Conservation (phyloP, 2,888 invertebrate species). For the Metopia argyrocephala region DNA sequence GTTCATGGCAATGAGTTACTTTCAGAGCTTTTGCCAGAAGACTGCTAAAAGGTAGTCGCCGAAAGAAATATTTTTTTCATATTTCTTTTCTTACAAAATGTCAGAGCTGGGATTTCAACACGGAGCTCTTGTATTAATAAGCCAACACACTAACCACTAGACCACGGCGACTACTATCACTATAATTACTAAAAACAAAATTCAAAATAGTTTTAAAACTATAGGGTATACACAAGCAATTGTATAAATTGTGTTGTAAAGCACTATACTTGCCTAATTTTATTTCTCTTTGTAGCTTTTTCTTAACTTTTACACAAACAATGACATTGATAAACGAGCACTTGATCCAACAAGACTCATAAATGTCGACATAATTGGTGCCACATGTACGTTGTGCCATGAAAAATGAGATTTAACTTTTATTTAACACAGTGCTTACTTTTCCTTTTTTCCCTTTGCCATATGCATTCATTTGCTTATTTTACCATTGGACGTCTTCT, state of each 20-base stretch:
- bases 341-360: conserved; percentile 64
- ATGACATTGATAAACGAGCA: conserved; percentile 63
- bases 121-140: no score
- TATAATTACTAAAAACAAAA: no score
- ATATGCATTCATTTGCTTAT: not conserved
- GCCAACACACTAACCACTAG: no score
- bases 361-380: conserved; percentile 65
- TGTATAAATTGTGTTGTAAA: not conserved
- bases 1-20: no score
- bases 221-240: no score
- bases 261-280: not conserved
- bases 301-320: conserved; percentile 35
- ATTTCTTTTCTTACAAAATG: no score
- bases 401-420: conserved; percentile 63
- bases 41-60: no score
- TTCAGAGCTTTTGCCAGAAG: no score
- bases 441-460: not conserved
- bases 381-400: conserved; percentile 60
- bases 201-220: no score
- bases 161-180: no score
- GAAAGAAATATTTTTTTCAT: no score
- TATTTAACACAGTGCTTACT: conserved; percentile 43
- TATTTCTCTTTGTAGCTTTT: conserved; percentile 11
- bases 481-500: not conserved
- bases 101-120: no score